A percentile compares a stretch with the other conserved stretches of the same genome.
Conservation (phyloP, 2,113 vertebrate species). For the Gymnogyps californianus region DNA sequence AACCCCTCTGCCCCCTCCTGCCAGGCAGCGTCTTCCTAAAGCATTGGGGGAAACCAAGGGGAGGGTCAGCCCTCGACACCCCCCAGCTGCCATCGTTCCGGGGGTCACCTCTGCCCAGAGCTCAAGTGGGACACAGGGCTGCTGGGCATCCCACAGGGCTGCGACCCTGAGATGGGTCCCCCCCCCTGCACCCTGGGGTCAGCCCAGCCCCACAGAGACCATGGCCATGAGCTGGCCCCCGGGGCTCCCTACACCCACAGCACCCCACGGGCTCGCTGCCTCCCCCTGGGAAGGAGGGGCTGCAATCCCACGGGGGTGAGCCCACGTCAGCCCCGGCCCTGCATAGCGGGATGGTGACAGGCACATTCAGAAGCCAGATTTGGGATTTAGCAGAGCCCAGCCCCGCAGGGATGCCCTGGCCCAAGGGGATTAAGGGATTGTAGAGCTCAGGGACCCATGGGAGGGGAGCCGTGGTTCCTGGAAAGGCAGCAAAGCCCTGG, state of each 20-base stretch:
- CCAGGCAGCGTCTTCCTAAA: neutral
- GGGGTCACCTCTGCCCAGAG: neutral
- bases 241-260: neutral
- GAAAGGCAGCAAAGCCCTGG: constrained; percentile 41
- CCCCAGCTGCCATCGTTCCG: neutral
- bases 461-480: neutral
- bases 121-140: neutral
- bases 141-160: neutral
- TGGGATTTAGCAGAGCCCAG: neutral
- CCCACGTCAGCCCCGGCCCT: neutral
- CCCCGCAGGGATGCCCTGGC: neutral
- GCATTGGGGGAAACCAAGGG: rapidly evolving
- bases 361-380: neutral
- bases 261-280: neutral
- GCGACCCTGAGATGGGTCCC: neutral
- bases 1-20: neutral
- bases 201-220: neutral
- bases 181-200: rapidly evolving
- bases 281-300: neutral
- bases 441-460: neutral
- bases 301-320: neutral
- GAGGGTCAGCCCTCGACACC: neutral
- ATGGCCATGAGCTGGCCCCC: rapidly evolving
- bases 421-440: constrained; percentile 54
- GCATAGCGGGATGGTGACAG: neutral